Percentiles rank a stretch among this genome's conserved stretches.
These are phyloP conservation scores for Olivierus martensii DNA, from an alignment of 1,140 invertebrate species.

Conservation along the genomic window DNA sequence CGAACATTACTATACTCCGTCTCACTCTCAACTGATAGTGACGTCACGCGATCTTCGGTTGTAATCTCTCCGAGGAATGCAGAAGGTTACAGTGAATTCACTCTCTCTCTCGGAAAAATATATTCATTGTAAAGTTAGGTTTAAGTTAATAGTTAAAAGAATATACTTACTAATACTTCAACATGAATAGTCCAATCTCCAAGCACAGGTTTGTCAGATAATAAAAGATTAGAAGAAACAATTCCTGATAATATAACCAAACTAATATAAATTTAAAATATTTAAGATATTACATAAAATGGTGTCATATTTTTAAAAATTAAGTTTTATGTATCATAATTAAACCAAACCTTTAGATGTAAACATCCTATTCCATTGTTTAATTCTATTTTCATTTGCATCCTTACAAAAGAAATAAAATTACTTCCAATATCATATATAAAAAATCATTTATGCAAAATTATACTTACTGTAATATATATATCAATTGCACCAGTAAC, in stretches of 20 bases:
- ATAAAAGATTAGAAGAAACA: conserved; percentile 56
- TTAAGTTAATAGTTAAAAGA: no score
- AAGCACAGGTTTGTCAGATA: conserved; percentile 71
- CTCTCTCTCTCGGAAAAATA: no score
- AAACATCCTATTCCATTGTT: conserved; percentile 54
- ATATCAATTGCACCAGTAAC: conserved; percentile 43
- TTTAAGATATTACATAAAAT: not conserved
- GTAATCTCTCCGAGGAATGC: no score
- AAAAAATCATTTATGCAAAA: no score
- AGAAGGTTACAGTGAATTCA: no score
- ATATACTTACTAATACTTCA: conserved; percentile 32
- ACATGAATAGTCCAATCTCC: conserved; percentile 80
- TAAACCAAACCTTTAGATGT: conserved; percentile 40
- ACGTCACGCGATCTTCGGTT: no score
- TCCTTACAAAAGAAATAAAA: conserved; percentile 40
- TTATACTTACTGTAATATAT: conserved; percentile 40
- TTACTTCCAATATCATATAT: not conserved
- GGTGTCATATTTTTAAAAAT: not conserved
- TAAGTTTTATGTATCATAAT: not conserved
- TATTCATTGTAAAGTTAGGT: no score
- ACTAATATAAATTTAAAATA: not conserved
- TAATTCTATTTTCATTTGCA: conserved; percentile 61
- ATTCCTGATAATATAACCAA: conserved; percentile 35
- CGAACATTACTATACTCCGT: no score
- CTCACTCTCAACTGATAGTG: no score